Percentiles rank a stretch among this genome's conserved stretches.
Conservation (phyloP, 2,888 invertebrate species). For the Eristalis pertinax region DNA sequence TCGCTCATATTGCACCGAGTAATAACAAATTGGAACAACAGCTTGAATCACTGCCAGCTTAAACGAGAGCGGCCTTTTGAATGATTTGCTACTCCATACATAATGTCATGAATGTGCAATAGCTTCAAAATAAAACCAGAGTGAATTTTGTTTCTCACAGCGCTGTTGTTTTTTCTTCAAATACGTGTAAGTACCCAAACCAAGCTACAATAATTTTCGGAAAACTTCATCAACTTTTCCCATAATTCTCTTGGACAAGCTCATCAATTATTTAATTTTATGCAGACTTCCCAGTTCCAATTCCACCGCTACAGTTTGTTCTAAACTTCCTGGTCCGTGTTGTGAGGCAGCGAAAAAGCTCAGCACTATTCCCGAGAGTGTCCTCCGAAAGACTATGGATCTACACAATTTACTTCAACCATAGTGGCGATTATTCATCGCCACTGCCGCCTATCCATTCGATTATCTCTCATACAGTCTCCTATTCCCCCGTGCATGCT, state of each 20-base stretch:
- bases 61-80: no score
- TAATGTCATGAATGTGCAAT: no score
- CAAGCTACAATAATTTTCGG: slow-evolving; percentile 17
- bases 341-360: slow-evolving; percentile 15
- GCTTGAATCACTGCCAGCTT: no score
- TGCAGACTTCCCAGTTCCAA: slow-evolving; percentile 27
- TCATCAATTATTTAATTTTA: slow-evolving; percentile 39
- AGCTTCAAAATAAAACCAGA: no score
- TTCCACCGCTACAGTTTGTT: slow-evolving; percentile 30
- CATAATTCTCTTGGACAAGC: slow-evolving; percentile 28
- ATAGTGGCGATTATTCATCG: not conserved
- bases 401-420: slow-evolving; percentile 21
- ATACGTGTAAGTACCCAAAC: not conserved
- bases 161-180: no score
- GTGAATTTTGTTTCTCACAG: no score
- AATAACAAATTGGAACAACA: no score
- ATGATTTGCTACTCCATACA: no score
- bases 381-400: not conserved
- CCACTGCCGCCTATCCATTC: slow-evolving; percentile 29
- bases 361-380: slow-evolving; percentile 31
- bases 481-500: slow-evolving; percentile 54
- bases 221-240: slow-evolving; percentile 37
- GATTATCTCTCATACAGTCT: slow-evolving; percentile 44
- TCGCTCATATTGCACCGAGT: no score
- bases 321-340: slow-evolving; percentile 45